Evolutionary conservation across 1,140 invertebrate species (phyloP).

Genomic region (Uloborus diversus): DNA sequence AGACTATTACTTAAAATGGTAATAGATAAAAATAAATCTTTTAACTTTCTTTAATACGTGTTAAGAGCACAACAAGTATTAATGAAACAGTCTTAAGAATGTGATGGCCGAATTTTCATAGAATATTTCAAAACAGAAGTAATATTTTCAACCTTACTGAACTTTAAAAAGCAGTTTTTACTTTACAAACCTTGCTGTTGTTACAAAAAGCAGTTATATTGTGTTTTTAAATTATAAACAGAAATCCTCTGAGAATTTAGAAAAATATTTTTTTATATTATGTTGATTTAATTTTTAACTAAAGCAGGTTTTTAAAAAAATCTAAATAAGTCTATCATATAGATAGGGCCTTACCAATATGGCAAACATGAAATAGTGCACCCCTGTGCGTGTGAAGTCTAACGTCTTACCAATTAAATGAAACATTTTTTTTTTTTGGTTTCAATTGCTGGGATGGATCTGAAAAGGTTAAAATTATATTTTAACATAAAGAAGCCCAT

Average conservation of each 20-base stretch:
- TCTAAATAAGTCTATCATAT: neutral
- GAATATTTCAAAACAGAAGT: no score
- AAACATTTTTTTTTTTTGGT: constrained; percentile 43
- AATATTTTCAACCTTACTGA: no score
- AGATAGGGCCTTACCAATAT: constrained; percentile 36
- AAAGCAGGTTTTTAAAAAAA: neutral
- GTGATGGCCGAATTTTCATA: no score
- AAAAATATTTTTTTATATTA: neutral
- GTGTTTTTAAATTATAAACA: neutral
- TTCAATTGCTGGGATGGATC: constrained; percentile 18
- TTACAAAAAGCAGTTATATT: neutral
- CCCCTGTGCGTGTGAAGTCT: constrained; percentile 7
- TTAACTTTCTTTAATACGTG: no score
- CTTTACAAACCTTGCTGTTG: neutral
- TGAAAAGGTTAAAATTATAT: constrained; percentile 34
- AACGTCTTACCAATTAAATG: constrained; percentile 24
- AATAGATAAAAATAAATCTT: no score
- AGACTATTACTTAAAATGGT: no score
- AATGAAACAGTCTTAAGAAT: no score
- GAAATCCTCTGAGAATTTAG: neutral
- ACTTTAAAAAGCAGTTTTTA: neutral
- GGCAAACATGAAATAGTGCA: constrained; percentile 31
- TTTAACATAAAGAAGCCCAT: constrained; percentile 6
- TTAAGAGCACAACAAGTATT: no score
- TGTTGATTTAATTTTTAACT: neutral